Evolutionary conservation across 2,113 vertebrate genomes (phyloP).

Genomic region (Bucco capensis): DNA sequence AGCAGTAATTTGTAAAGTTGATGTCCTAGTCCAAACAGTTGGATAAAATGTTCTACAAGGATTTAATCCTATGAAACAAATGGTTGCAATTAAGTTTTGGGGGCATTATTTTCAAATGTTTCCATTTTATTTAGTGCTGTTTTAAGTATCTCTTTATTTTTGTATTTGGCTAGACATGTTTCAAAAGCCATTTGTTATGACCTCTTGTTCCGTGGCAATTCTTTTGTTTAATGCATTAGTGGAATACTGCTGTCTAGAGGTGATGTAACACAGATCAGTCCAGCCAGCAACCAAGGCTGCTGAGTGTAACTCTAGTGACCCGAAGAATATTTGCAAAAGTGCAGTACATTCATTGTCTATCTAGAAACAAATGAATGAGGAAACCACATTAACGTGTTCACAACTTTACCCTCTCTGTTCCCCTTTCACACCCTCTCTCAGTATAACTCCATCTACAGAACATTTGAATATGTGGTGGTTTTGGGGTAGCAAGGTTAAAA

Average conservation of each 20-base stretch:
- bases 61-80: conserved; percentile 41
- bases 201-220: neutral
- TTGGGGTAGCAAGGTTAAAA: neutral
- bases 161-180: neutral
- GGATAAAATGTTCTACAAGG: conserved; percentile 16
- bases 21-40: neutral
- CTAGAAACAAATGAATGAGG: neutral
- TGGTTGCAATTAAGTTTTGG: conserved; percentile 24
- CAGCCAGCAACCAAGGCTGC: neutral
- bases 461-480: neutral
- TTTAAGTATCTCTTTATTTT: conserved; percentile 24
- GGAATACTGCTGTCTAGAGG: conserved; percentile 13
- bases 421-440: neutral
- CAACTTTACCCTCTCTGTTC: neutral
- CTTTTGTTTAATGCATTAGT: conserved; percentile 4
- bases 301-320: neutral
- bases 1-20: conserved; percentile 26
- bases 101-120: conserved; percentile 27
- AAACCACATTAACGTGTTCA: neutral
- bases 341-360: neutral
- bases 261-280: neutral
- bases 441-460: neutral
- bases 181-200: conserved; percentile 34
- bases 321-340: neutral
- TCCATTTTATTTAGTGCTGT: conserved; percentile 27